Conservation (phyloP, 2,797 vertebrate genomes). For the Hydrophis major region DNA sequence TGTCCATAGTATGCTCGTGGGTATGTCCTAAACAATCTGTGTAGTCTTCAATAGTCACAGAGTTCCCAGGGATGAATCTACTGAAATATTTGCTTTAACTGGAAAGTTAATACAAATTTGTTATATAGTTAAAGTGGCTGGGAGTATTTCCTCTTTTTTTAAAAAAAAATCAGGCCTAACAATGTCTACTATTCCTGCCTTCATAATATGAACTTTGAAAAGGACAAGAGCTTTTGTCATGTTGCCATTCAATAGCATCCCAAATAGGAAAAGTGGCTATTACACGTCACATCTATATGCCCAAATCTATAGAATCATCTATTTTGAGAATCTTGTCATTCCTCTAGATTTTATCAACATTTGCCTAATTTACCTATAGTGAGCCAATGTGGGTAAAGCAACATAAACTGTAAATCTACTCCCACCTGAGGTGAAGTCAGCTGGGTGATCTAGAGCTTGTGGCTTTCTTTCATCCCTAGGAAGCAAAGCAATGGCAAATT, state of each 20-base stretch:
- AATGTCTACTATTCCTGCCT: not conserved
- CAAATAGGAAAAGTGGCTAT: not conserved
- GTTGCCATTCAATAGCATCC: not conserved
- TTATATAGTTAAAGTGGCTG: not conserved
- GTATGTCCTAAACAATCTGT: not conserved
- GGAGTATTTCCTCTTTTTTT: not conserved
- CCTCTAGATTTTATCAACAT: not conserved
- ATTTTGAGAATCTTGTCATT: not conserved
- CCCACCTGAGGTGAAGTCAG: not conserved
- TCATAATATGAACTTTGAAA: not conserved
- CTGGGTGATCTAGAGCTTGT: not conserved
- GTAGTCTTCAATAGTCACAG: not conserved
- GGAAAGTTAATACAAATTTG: not conserved
- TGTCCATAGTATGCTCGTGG: not conserved
- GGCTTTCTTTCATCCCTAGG: not conserved
- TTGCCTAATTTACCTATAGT: not conserved
- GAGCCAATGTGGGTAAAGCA: not conserved
- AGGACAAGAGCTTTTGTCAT: not conserved
- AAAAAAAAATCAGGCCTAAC: not conserved
- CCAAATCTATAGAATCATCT: not conserved
- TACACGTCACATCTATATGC: not conserved
- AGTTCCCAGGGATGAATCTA: not conserved
- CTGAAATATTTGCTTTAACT: not conserved
- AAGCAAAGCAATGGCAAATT: not conserved
- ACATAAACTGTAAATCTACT: not conserved